phyloP scores from a whole-genome alignment of 1,140 invertebrate species.

The Monomorium pharaonis region DNA sequence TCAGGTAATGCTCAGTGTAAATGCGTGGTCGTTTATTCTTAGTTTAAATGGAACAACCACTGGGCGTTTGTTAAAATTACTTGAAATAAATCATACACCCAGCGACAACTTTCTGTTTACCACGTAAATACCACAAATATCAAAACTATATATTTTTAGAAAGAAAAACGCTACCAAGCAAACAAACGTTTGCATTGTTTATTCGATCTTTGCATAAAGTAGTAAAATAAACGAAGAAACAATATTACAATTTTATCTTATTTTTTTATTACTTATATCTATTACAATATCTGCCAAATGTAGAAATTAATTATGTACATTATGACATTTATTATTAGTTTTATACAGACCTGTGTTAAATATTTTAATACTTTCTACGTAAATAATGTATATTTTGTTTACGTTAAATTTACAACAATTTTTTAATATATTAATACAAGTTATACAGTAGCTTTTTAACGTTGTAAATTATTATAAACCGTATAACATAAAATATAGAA shows the following conservation, averaged over 20 bases:
- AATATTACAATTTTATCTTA: neutral
- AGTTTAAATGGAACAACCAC: neutral
- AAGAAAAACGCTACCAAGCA: neutral
- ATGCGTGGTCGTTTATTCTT: neutral
- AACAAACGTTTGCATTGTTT: conserved; percentile 16
- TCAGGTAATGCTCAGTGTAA: neutral
- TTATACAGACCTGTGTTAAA: no score
- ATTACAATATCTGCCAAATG: neutral
- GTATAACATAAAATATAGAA: no score
- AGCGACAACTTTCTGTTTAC: neutral
- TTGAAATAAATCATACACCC: conserved; percentile 8
- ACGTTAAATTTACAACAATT: no score
- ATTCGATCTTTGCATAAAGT: conserved; percentile 3
- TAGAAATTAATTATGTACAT: neutral
- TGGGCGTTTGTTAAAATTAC: neutral
- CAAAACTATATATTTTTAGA: conserved; percentile 17
- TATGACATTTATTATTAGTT: no score
- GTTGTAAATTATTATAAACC: no score
- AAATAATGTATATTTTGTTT: no score
- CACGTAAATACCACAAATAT: neutral
- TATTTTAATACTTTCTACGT: no score
- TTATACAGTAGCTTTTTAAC: no score
- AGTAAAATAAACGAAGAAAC: neutral
- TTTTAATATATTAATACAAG: no score
- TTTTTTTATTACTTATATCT: neutral